Percentiles rank a stretch among this genome's conserved stretches.
These are phyloP conservation scores for Mus musculus DNA, from an alignment of 2,113 vertebrate species.

Conservation along the genomic window DNA sequence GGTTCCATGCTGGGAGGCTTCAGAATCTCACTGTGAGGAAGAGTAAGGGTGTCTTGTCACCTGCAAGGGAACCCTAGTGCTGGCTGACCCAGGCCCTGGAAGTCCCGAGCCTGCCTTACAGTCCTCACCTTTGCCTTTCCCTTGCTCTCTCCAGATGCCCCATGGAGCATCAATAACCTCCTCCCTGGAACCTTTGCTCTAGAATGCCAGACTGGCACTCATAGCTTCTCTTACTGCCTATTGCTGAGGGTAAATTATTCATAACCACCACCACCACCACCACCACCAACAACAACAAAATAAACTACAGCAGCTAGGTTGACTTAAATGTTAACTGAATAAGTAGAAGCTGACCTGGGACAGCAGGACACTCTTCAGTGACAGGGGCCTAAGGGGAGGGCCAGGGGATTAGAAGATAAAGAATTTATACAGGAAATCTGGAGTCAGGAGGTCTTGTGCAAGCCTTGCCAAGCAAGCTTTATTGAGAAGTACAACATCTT, in stretches of 20 bases:
- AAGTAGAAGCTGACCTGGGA: not conserved
- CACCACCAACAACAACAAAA: not conserved
- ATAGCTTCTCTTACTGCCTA: not conserved
- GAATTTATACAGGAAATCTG: not conserved
- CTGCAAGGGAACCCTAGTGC: not conserved
- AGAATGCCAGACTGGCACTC: not conserved
- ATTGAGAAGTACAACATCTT: not conserved
- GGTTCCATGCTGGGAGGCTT: not conserved
- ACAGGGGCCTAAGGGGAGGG: not conserved
- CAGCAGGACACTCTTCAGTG: not conserved
- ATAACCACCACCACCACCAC: conserved; percentile 34
- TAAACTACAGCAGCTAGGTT: not conserved
- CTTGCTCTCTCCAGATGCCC: not conserved
- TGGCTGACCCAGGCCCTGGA: not conserved
- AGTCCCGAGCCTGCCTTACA: not conserved
- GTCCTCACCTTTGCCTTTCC: too few relatives aligned
- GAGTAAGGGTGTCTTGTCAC: not conserved
- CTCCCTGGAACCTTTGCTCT: not conserved
- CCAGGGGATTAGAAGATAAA: not conserved
- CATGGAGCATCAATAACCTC: not conserved
- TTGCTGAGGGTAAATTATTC: not conserved
- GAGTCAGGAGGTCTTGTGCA: not conserved
- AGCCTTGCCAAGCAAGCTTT: not conserved
- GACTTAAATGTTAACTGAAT: not conserved
- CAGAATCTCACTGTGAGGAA: too few relatives aligned